Evolutionary conservation across 2,888 invertebrate species (phyloP).

Genomic region (Eupithecia insigniata): DNA sequence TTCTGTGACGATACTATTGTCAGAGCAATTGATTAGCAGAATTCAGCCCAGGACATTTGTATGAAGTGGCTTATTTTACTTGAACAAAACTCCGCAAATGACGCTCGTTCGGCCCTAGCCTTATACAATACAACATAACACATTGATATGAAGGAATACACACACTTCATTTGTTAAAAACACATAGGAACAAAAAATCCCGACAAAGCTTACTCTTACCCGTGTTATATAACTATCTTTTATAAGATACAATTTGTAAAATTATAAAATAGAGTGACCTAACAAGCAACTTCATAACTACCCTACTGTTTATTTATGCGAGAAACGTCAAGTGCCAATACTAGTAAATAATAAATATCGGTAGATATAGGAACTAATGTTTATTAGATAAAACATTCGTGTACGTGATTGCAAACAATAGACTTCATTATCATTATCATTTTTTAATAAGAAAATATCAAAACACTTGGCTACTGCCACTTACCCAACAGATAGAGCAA

Average conservation of each 20-base stretch:
- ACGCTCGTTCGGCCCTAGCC: no score
- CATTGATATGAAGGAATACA: no score
- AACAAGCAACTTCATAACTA: no score
- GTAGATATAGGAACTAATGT: background rate
- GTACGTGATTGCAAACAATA: slow-evolving; percentile 20
- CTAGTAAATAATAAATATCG: background rate
- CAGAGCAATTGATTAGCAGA: no score
- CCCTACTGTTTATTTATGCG: background rate
- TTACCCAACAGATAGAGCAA: slow-evolving; percentile 22
- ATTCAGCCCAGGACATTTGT: no score
- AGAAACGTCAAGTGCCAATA: background rate
- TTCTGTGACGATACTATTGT: no score
- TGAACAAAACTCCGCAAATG: no score
- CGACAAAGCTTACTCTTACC: background rate
- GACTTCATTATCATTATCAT: slow-evolving; percentile 21
- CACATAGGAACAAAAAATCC: background rate
- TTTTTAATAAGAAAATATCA: slow-evolving; percentile 24
- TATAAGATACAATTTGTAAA: background rate
- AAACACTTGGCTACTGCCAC: slow-evolving; percentile 25
- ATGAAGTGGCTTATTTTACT: no score
- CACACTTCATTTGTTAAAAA: background rate
- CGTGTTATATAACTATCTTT: background rate
- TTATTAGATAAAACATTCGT: background rate
- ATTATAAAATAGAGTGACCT: background rate
- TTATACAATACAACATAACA: no score